These are phyloP conservation scores for Elanus axillaris DNA, from an alignment of 2,113 vertebrate genomes.

Conservation along the genomic window DNA sequence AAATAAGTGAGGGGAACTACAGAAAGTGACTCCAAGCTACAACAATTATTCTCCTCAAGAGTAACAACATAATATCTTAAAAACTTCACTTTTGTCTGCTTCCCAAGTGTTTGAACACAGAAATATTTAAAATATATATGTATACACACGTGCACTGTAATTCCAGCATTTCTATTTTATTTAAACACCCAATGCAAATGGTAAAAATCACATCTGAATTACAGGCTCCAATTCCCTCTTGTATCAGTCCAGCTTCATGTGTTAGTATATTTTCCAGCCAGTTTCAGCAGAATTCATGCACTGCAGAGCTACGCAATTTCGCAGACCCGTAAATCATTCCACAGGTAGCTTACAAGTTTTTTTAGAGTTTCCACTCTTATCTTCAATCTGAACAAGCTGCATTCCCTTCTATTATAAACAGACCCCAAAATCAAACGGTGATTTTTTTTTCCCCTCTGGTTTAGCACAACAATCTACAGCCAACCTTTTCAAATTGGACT, in stretches of 20 bases:
- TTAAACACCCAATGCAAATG: not conserved
- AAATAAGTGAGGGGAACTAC: not conserved
- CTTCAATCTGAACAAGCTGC: not conserved
- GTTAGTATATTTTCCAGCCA: not conserved
- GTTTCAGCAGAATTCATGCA: not conserved
- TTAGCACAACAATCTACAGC: not conserved
- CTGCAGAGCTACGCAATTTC: not conserved
- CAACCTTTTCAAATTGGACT: not conserved
- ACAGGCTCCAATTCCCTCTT: not conserved
- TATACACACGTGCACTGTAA: rapidly evolving
- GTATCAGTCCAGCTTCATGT: not conserved
- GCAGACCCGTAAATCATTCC: rapidly evolving
- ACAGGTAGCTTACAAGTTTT: not conserved
- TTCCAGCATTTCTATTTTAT: not conserved
- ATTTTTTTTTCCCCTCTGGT: not conserved
- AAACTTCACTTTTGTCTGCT: not conserved
- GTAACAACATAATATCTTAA: not conserved
- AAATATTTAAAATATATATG: not conserved
- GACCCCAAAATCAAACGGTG: not conserved
- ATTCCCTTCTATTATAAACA: not conserved
- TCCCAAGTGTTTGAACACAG: not conserved
- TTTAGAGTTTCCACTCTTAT: not conserved
- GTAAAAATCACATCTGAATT: not conserved
- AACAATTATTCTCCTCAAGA: not conserved
- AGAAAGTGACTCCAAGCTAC: not conserved